These are phyloP conservation scores for Hippocampus abdominalis DNA, from an alignment of 2,113 vertebrate species.

Conservation along the genomic window DNA sequence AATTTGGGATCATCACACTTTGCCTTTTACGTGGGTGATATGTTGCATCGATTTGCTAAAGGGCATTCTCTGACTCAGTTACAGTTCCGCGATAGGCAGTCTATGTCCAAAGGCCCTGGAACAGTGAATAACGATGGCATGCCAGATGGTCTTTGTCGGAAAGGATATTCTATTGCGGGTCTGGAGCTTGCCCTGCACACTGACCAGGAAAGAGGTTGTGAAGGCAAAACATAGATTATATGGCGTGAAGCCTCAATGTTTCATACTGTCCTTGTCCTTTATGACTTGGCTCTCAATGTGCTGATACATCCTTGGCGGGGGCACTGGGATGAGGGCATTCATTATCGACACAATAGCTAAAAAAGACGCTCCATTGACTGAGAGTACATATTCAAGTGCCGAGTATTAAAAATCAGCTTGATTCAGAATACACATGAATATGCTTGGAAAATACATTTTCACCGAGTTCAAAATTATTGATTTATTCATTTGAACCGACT, in stretches of 20 bases:
- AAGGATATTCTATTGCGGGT: conserved; percentile 31
- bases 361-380: too few species aligned
- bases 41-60: conserved; percentile 19
- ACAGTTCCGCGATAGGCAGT: conserved; percentile 25
- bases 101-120: conserved; percentile 43
- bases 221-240: conserved; percentile 26
- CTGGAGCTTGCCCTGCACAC: conserved; percentile 45
- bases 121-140: conserved; percentile 57
- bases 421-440: too few species aligned
- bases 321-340: background rate
- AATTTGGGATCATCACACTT: background rate
- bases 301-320: background rate
- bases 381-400: too few species aligned
- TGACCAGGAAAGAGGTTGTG: conserved; percentile 34
- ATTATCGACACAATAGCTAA: background rate
- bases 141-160: conserved; percentile 61
- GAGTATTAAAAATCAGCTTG: too few species aligned
- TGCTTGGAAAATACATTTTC: too few species aligned
- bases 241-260: conserved; percentile 17
- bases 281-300: conserved; percentile 9
- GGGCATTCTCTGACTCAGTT: conserved; percentile 24
- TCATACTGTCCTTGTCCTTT: background rate
- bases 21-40: background rate
- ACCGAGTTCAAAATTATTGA: too few species aligned
- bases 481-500: too few species aligned